Evolutionary conservation across 2,113 vertebrate species (phyloP), one percentile per base, ranked within the genome.

Genomic region (Zosterops lateralis): DNA sequence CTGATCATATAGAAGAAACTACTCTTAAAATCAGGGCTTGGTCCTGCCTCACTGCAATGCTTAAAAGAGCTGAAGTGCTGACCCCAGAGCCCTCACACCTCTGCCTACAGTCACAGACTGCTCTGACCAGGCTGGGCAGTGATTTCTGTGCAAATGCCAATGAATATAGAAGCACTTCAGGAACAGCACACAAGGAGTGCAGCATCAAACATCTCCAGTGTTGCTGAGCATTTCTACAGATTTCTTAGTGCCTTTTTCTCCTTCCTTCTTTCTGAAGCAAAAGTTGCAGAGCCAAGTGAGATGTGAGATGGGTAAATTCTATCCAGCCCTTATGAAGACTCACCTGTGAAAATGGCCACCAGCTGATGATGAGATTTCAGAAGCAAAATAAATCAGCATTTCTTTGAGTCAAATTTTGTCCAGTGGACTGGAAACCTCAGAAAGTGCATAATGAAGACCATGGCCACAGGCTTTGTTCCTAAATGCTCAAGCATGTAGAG

Each of bases 401-500:
- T 6, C 18, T 85, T 58, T 58, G 40, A 10, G 32, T 26, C 1
- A 3, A 38, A 73, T 75, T 83, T 85, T 83, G 24, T 31, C n/a
- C 62, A 53, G 42, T 10, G 29, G n/a, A 58, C 32, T 47, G 29
- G 29, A 67, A 84, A 60, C 11, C 13, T 84, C 32, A 53, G 80
- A 73, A 85, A 62, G 17, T 4, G 1, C 34, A 3, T 15, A 36
- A 29, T 44, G 45, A 66, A 84, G 50, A 6, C 20, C 20, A 32
- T 5, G 38, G 19, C 18, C 21, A 7, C 26, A 74, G 38, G 14
- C 16, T 58, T 24, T 42, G 26, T 15, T 28, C 8, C 0, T 8
- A 26, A 70, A 5, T 58, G 45, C 38, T 73, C 0, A 0, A 34
- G 9, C 9, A 22, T 7, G 8, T 38, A 50, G 54, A 57, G 10